Evolutionary conservation across 2,797 vertebrate genomes (phyloP), one percentile per base, ranked within the genome.

Genomic region (Trachurus trachurus): DNA sequence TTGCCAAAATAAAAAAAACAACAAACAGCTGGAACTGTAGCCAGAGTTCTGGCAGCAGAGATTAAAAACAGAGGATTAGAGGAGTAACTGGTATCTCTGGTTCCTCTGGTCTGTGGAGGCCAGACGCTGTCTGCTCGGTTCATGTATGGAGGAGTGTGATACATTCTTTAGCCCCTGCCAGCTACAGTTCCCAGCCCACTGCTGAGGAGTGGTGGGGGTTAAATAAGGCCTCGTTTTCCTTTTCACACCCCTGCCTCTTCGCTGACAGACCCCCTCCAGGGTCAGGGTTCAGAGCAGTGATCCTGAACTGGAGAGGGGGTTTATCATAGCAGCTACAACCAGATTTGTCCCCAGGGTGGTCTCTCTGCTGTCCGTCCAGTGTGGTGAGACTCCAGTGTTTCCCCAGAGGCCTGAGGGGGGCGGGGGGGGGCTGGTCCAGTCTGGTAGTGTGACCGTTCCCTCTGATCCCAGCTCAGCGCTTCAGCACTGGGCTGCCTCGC

Each of bases 401-500:
- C 56, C 61, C 19, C n/a, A 29, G 34, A 44, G 76, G 31, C 17
- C 39, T 40, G 72, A 57, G 40, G 56, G 17, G 26, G 26, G 26
- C 53, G 42, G 40, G 56, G 17, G 26, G 26, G 26, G 56, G 42
- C 71, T 61, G 61, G 49, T 59, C 1, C 47, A 77, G 71, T 79
- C 76, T 1, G 19, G 71, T 44, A 22, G 31, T 39, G 71, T 11
- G 64, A 47, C 5, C 53, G 29, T 58, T 39, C 13, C 53, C 39
- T 66, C 61, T 15, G 42, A 53, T 13, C 57, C 71, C 63, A 45
- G 16, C 52, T 96, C 95, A 99, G 89, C 80, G 96, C 84, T 96
- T 96, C 81, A 96, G 96, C 16, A 95, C 95, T 0, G 95, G 97
- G 88, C 97, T 98, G 84, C 95, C 94, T 83, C 92, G 95, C 74